Percentiles rank a stretch among this genome's conserved stretches.
Conservation (phyloP, 2,797 vertebrate genomes). For the Falco rusticolus region DNA sequence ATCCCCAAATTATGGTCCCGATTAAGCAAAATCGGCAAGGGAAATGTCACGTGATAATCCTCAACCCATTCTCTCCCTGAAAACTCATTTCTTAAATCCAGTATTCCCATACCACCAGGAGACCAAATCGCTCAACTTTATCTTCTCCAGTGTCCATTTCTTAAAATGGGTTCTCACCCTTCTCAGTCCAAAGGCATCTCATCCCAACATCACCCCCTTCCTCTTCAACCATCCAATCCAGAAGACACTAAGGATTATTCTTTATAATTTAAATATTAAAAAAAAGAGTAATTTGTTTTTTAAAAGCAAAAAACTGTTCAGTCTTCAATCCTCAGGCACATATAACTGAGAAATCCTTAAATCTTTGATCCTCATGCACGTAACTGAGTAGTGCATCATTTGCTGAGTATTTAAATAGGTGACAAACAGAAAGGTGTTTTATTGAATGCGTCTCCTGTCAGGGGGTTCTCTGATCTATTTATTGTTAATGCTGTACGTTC, state of each 20-base stretch:
- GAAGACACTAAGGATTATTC: not conserved
- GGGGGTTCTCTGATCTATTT: not conserved
- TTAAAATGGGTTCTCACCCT: not conserved
- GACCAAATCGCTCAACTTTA: not conserved
- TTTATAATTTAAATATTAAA: not conserved
- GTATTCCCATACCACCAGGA: not conserved
- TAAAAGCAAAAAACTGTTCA: not conserved
- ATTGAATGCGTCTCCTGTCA: not conserved
- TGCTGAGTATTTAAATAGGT: not conserved
- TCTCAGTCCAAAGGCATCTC: not conserved
- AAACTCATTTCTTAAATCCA: not conserved
- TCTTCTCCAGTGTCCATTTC: not conserved
- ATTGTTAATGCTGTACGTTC: not conserved
- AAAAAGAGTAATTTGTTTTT: not conserved
- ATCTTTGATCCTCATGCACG: accelerated
- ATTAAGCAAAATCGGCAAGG: accelerated
- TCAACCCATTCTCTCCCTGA: not conserved
- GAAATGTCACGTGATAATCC: not conserved
- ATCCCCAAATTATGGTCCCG: not conserved
- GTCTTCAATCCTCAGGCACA: accelerated
- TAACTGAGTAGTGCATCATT: not conserved
- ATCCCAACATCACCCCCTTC: not conserved
- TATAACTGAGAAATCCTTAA: not conserved
- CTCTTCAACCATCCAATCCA: not conserved
- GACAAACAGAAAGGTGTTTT: not conserved